Evolutionary conservation across 1,140 invertebrate genomes (phyloP).

Genomic region (Marisa cornuarietis): DNA sequence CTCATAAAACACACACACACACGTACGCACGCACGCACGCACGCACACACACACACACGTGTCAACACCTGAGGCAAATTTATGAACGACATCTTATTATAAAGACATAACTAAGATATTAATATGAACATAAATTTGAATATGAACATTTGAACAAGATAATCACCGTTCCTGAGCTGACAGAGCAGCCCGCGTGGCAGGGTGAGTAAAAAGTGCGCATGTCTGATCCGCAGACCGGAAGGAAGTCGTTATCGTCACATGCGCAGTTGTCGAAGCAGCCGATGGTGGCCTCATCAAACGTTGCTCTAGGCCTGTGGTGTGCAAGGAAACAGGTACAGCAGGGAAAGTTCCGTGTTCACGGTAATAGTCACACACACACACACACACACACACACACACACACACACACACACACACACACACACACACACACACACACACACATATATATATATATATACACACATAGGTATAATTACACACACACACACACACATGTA

Average conservation of each 20-base stretch:
- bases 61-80: neutral
- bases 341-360: neutral
- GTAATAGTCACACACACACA: neutral
- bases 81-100: too few species aligned
- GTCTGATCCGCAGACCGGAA: constrained; percentile 88
- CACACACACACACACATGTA: neutral
- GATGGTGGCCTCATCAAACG: neutral
- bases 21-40: neutral
- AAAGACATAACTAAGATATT: neutral
- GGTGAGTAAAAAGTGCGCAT: constrained; percentile 88
- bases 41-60: neutral
- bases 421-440: neutral
- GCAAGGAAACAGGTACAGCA: neutral
- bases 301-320: neutral
- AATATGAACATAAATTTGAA: neutral
- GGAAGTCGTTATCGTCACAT: constrained; percentile 23
- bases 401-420: neutral
- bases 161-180: constrained; percentile 66
- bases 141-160: neutral
- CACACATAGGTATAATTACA: neutral
- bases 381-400: constrained; percentile 8
- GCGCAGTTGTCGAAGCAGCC: constrained; percentile 2
- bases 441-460: neutral
- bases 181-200: constrained; percentile 90
- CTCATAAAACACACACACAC: neutral